Conservation (phyloP, 2,797 vertebrate species). For the Geotrypetes seraphini region DNA sequence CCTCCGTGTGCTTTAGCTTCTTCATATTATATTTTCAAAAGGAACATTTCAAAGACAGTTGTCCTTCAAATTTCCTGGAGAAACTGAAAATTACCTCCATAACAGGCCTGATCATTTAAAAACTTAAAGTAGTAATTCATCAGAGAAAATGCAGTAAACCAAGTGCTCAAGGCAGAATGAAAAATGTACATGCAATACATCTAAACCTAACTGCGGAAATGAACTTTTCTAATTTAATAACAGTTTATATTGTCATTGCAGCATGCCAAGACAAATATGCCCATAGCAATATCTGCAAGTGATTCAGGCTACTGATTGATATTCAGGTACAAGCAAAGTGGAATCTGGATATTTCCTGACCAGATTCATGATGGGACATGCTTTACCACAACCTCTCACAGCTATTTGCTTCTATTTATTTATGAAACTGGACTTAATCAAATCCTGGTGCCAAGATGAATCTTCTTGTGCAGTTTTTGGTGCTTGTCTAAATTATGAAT, state of each 20-base stretch:
- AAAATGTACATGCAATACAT: constrained; percentile 1
- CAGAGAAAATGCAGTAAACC: no score
- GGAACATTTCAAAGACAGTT: no score
- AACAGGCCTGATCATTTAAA: no score
- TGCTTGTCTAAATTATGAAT: no score
- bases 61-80: no score
- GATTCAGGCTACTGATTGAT: constrained; percentile 21
- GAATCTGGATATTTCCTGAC: constrained; percentile 8
- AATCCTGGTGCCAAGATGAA: no score
- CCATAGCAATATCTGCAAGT: constrained; percentile 21
- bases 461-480: no score
- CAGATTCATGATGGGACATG: constrained; percentile 1
- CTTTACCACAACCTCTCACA: constrained; percentile 10
- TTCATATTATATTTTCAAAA: no score
- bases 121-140: no score
- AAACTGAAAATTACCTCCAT: no score
- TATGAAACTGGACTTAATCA: constrained; percentile 3
- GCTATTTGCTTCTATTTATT: constrained; percentile 17
- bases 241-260: constrained; percentile 28
- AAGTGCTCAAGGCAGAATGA: neutral
- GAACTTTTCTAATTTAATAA: constrained; percentile 25
- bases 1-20: no score
- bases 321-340: constrained; percentile 5
- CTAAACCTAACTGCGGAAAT: constrained; percentile 33
- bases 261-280: constrained; percentile 31